phyloP scores from a whole-genome alignment of 1,140 invertebrate species.

The Sarcophaga peregrina region DNA sequence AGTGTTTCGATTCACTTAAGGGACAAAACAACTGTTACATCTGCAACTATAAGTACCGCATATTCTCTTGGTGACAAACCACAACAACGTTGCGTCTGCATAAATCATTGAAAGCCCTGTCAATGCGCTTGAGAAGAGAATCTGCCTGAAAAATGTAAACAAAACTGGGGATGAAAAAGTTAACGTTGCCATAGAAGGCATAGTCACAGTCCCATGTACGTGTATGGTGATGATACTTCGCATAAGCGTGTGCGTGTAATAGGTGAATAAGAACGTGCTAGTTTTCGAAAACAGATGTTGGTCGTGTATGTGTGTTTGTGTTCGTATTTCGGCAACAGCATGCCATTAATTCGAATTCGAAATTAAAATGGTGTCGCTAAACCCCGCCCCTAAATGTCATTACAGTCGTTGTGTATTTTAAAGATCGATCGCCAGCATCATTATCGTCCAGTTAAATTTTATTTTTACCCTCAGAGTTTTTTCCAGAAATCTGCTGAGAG shows the following conservation, averaged over 20 bases:
- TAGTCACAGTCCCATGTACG: neutral
- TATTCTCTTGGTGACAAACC: neutral
- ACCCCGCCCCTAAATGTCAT: neutral
- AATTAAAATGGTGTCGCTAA: neutral
- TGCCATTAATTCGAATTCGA: neutral
- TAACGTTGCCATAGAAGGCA: neutral
- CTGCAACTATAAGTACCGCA: neutral
- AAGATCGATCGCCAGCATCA: too few species aligned
- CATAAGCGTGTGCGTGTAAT: neutral
- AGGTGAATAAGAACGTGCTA: neutral
- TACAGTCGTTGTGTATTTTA: too few species aligned
- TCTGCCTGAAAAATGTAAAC: neutral
- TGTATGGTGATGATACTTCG: neutral
- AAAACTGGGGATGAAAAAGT: slow-evolving; percentile 28
- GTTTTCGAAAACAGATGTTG: neutral
- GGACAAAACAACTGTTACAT: neutral
- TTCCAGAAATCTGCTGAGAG: too few species aligned
- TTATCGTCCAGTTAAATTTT: too few species aligned
- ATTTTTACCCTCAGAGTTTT: too few species aligned
- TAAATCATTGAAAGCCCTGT: slow-evolving; percentile 25
- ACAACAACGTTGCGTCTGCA: neutral
- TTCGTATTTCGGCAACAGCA: too few species aligned
- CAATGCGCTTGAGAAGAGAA: neutral
- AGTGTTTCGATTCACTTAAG: neutral
- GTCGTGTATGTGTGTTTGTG: neutral